Evolutionary conservation across 2,888 invertebrate genomes (phyloP).

Genomic region (Zele albiditarsus): DNA sequence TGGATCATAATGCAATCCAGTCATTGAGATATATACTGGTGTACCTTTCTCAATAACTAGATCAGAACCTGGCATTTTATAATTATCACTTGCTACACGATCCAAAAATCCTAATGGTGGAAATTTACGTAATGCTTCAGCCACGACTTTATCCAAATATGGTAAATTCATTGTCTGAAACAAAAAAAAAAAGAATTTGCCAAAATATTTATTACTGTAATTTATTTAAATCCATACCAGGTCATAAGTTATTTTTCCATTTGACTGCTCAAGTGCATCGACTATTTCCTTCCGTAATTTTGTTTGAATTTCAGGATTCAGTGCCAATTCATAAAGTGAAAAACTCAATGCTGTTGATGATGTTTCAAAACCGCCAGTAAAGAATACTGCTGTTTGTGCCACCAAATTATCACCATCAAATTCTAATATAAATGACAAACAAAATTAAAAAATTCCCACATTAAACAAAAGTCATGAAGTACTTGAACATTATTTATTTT

Average conservation of each 20-base stretch:
- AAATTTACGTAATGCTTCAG: conserved; percentile 70
- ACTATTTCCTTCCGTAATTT: conserved; percentile 57
- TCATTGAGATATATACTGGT: conserved; percentile 64
- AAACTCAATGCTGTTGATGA: conserved; percentile 60
- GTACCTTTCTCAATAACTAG: conserved; percentile 64
- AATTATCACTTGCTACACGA: conserved; percentile 56
- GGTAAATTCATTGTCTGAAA: conserved; percentile 53
- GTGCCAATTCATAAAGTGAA: conserved; percentile 59
- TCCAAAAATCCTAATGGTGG: conserved; percentile 67
- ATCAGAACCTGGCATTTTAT: conserved; percentile 59
- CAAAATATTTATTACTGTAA: background rate
- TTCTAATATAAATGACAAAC: conserved; percentile 48
- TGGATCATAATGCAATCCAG: conserved; percentile 68
- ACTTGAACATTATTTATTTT: conserved; percentile 6
- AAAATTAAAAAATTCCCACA: too few relatives aligned
- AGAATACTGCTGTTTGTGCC: conserved; percentile 62
- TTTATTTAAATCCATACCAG: conserved; percentile 51
- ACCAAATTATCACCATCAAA: conserved; percentile 62
- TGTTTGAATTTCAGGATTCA: conserved; percentile 55
- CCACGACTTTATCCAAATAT: conserved; percentile 62
- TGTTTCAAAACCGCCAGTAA: conserved; percentile 64
- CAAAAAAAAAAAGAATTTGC: background rate
- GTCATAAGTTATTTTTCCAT: conserved; percentile 62
- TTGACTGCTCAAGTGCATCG: conserved; percentile 48
- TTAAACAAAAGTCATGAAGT: background rate